phyloP scores from a whole-genome alignment of 2,113 vertebrate genomes.

The Brachypteracias leptosomus region DNA sequence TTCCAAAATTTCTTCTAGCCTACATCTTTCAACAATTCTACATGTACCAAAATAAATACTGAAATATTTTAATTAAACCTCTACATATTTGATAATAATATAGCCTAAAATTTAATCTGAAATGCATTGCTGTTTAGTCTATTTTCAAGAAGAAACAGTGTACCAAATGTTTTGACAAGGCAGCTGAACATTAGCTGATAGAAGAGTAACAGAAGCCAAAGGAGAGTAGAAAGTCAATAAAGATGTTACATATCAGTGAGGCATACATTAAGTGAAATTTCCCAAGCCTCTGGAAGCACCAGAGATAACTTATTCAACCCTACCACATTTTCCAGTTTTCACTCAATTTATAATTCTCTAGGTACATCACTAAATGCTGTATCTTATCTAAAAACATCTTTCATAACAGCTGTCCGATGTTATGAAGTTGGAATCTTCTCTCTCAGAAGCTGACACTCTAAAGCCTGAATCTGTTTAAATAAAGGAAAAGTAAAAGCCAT shows the following conservation, averaged over 20 bases:
- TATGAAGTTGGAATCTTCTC: background rate
- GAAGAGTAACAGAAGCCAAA: background rate
- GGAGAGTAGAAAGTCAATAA: background rate
- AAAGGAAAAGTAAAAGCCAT: background rate
- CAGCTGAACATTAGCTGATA: background rate
- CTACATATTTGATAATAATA: background rate
- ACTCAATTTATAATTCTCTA: background rate
- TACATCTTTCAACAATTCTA: background rate
- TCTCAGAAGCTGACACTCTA: background rate
- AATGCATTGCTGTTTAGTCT: background rate
- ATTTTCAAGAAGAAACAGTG: background rate
- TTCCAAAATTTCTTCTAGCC: background rate
- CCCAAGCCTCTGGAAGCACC: background rate
- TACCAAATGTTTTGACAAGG: background rate
- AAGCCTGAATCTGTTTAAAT: background rate
- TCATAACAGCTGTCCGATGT: rapidly evolving
- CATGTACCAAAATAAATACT: background rate
- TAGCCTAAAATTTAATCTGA: background rate
- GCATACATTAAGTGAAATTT: background rate
- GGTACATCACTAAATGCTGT: background rate
- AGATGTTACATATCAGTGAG: background rate
- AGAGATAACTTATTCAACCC: background rate
- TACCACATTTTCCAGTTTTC: background rate
- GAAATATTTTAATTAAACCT: background rate
- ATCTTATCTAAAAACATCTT: background rate